Base-by-base conservation (phyloP, 1,140 invertebrate genomes). In the Zaprionus gabonicus region DNA sequence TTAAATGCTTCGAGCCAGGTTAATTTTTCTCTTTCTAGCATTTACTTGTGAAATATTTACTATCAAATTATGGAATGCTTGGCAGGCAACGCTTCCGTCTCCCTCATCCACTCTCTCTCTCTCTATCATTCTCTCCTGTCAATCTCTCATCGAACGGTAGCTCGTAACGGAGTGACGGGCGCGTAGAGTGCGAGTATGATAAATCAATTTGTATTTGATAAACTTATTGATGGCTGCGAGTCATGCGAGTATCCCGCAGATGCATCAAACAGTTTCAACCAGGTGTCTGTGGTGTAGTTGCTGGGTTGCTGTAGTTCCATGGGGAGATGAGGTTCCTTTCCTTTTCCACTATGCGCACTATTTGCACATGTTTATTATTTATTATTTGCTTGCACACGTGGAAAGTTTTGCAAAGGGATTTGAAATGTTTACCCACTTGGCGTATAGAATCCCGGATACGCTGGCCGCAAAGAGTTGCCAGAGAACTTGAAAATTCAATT, bases 401-500 rank as follows among this genome's bases (percentile, higher is more conserved):
- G 3, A 60, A 46, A 53, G 36, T 49, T 34, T 28, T 41, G 25
- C 41, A 65, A 71, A 53, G 59, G 53, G 59, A 64, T 57, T 64
- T 66, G 15, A 57, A 68, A 69, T 80, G 53, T 72, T 69, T 73
- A 69, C 34, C 34, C 23, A 65, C 57, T 71, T 65, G 66, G 28
- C 92, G 93, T 23, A 27, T 76, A 98, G 98, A 99, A 99, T 95
- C 98, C 98, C 36, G 98, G 98, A 1, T 99, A 99, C 92, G 98
- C 98, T 44, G 98, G 98, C 1, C 94, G 98, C 58, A 98, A 99
- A 92, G 98, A 99, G 93, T 91, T 99, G 5, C 98, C 98, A 0
- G 98, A 99, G 93, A 99, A 99, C 94, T 94, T 99, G 69, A 99
- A 99, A 94, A 98, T 99, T 81, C 98, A 99, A 92, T 99, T 99